These are phyloP conservation scores for Pristis pectinata DNA, from an alignment of 2,797 vertebrate genomes.

Conservation along the genomic window DNA sequence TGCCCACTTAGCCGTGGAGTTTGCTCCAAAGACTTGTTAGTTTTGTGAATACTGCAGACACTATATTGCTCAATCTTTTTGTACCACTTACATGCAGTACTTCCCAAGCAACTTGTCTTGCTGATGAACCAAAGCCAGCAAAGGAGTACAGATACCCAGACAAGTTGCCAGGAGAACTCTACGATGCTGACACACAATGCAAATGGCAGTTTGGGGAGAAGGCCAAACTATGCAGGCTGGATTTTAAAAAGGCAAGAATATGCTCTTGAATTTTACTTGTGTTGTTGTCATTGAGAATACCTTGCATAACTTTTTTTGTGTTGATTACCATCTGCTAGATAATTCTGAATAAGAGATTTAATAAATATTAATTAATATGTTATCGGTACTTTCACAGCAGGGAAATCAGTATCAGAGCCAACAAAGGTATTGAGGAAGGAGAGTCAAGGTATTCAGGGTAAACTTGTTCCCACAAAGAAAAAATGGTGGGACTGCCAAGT, in stretches of 20 bases:
- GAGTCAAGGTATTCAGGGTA: too few relatives aligned
- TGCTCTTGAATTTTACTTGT: neutral
- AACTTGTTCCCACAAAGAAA: too few relatives aligned
- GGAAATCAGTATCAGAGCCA: neutral
- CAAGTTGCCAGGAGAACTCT: constrained; percentile 78
- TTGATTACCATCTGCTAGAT: neutral
- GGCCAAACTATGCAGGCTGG: constrained; percentile 80
- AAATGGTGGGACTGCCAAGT: too few relatives aligned
- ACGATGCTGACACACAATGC: constrained; percentile 83
- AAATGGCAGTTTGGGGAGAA: constrained; percentile 90
- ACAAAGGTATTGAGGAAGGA: too few relatives aligned
- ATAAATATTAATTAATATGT: neutral
- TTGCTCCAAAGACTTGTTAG: neutral
- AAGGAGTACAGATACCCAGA: constrained; percentile 77
- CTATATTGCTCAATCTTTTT: neutral
- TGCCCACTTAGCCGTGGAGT: neutral
- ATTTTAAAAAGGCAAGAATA: constrained; percentile 77
- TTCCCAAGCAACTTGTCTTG: constrained; percentile 75
- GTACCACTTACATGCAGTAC: constrained; percentile 54
- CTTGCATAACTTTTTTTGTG: too few relatives aligned
- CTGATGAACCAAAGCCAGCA: constrained; percentile 70
- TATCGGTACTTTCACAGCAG: neutral
- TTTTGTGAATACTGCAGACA: neutral
- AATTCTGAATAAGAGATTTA: neutral
- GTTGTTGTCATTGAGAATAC: neutral